Evolutionary conservation across 2,113 vertebrate genomes (phyloP), one percentile per base, ranked within the genome.

Genomic region (Nerophis lumbriciformis): DNA sequence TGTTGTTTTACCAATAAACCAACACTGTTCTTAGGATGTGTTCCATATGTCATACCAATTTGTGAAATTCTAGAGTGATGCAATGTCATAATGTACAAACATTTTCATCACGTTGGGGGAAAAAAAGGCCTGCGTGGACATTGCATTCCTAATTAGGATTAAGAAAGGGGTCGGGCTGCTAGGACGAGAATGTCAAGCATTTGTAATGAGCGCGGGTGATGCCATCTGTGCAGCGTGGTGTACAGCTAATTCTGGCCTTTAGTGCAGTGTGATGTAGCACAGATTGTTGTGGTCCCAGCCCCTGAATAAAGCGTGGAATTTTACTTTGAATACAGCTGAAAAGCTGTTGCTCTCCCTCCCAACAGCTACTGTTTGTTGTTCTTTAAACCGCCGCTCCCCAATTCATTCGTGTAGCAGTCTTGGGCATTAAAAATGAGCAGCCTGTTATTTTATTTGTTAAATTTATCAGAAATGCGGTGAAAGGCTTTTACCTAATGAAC

Each of bases 61-160:
- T 52, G 8, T 19, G 7, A 42, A 57, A 36, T 48, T 9, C 4
- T 13, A 1, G 19, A 61, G 58, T 75, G 71, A 66, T 59, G 19
- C 51, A 38, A 62, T 58, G 19, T 68, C 21, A 62, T 73, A 63
- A 78, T 59, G 13, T 9, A 37, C 54, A 73, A 71, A 66, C 28
- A 61, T 81, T 82, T 87, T 81, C 69, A 81, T 78, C 68, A 71
- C 49, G 69, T 82, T 83, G 77, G 28, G 28, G 3, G 3, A 67
- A 71, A 71, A 85, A 88, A 84, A 78, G 69, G 68, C 75, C 73
- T 68, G 73, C 66, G 69, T 84, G 72, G 78, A 88, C 88, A 89
- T 87, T 81, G 82, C 85, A 88, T 89, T 88, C 88, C 89, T 92
- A 90, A 91, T 92, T 90, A 89, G 90, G 90, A 90, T 92, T 90